phyloP scores from a whole-genome alignment of 2,797 vertebrate species.

The Labeo calbasu region DNA sequence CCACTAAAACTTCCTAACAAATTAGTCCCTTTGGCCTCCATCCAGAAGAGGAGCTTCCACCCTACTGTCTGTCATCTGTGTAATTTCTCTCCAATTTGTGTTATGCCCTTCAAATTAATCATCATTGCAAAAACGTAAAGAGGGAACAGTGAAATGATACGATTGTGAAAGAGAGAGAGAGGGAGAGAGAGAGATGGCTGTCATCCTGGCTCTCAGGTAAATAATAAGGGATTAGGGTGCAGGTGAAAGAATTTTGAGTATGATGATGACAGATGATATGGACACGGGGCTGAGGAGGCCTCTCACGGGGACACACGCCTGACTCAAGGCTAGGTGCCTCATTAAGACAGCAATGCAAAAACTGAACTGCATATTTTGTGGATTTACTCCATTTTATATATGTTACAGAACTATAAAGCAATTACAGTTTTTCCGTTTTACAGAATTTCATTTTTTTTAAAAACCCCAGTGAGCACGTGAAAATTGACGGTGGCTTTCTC shows the following conservation, averaged over 20 bases:
- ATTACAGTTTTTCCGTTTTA: not conserved
- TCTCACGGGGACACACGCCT: slow-evolving; percentile 15
- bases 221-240: slow-evolving; percentile 76
- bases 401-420: not conserved
- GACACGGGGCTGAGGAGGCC: slow-evolving; percentile 65
- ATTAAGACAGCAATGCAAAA: not conserved
- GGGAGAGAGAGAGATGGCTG: slow-evolving; percentile 56
- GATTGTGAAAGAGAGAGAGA: slow-evolving; percentile 12
- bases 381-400: not conserved
- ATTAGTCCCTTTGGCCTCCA: slow-evolving; percentile 30
- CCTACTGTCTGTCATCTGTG: slow-evolving; percentile 37
- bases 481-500: not conserved
- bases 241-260: slow-evolving; percentile 76
- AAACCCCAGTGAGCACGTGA: not conserved
- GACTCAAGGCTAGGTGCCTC: slow-evolving; percentile 3
- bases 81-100: slow-evolving; percentile 44
- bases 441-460: not conserved
- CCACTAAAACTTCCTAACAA: slow-evolving; percentile 28
- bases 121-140: slow-evolving; percentile 14
- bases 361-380: too few relatives aligned
- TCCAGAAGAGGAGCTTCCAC: not conserved
- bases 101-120: slow-evolving; percentile 42
- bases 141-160: slow-evolving; percentile 42
- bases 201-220: slow-evolving; percentile 78
- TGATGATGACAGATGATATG: slow-evolving; percentile 75